Evolutionary conservation across 2,113 vertebrate species (phyloP), one percentile per base, ranked within the genome.

Genomic region (Spheniscus mendiculus): DNA sequence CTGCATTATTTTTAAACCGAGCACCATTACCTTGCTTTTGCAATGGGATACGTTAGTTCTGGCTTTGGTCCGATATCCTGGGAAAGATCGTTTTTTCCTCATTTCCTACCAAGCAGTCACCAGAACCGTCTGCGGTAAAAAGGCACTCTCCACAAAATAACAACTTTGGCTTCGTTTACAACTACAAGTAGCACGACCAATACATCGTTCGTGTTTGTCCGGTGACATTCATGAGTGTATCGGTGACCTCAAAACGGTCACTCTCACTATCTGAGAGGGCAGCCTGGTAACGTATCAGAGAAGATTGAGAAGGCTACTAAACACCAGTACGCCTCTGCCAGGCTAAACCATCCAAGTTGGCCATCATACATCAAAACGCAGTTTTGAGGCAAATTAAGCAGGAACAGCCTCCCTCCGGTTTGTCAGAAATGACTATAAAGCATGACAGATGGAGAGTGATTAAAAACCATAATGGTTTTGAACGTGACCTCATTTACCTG

Each of bases 401-500:
- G 82, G 22, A 65, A 58, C 5, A 78, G 34, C 36, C n/a, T 87
- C 59, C 82, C 38, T 92, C 30, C 36, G 5, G 29, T 38, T 88
- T 90, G 25, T 58, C 61, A 47, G 45, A 89, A 95, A 70, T 52
- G 62, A 50, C 42, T 50, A 34, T 53, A 56, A 78, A 81, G 87
- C 52, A 71, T 2, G 19, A 97, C 79, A 97, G 87, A 95, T 66
- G 92, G 76, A 79, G 73, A 92, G 67, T 72, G 71, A 97, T 90
- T 88, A 91, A 95, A 97, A 97, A 93, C 21, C 91, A 58, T 53
- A 52, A 93, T 15, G 53, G 87, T 82, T 93, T 94, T 90, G 87
- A 96, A 83, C 14, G 34, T 44, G 69, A 83, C 81, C 94, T 91
- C 83, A 38, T 91, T 90, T 94, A 95, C 87, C 91, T 90, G 91